Conservation (phyloP, 2,797 vertebrate genomes). For the Acanthurus leucopareius region DNA sequence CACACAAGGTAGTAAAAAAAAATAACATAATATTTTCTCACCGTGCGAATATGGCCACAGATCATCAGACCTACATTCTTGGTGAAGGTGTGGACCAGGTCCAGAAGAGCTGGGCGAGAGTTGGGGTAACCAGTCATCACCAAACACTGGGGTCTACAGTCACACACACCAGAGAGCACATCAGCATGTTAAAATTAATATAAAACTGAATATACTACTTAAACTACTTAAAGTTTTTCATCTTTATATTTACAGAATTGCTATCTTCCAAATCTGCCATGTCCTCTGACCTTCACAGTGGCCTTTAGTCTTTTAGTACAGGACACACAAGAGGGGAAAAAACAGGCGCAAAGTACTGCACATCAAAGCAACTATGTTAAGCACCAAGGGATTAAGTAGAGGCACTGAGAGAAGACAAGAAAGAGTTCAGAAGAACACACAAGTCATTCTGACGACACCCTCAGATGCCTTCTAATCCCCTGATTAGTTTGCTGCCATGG, state of each 20-base stretch:
- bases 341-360: slow-evolving; percentile 62
- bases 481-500: slow-evolving; percentile 66
- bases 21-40: slow-evolving; percentile 77
- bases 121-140: slow-evolving; percentile 94
- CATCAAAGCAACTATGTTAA: slow-evolving; percentile 85
- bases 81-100: slow-evolving; percentile 95
- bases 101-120: slow-evolving; percentile 93
- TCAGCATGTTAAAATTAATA: not conserved
- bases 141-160: slow-evolving; percentile 93
- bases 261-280: not conserved
- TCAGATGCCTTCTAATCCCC: slow-evolving; percentile 73
- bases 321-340: not conserved
- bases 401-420: slow-evolving; percentile 31
- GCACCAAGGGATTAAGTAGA: slow-evolving; percentile 70
- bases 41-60: slow-evolving; percentile 92
- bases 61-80: slow-evolving; percentile 97
- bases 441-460: slow-evolving; percentile 63
- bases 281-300: slow-evolving; percentile 50
- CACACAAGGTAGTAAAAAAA: not conserved
- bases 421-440: slow-evolving; percentile 43
- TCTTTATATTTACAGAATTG: slow-evolving; percentile 9
- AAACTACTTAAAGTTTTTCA: not conserved
- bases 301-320: slow-evolving; percentile 28
- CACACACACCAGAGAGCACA: slow-evolving; percentile 51
- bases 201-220: no score